A percentile compares a stretch with the other conserved stretches of the same genome.
These are phyloP conservation scores for Drymodes brunneopygia DNA, from an alignment of 2,113 vertebrate species.

Conservation along the genomic window DNA sequence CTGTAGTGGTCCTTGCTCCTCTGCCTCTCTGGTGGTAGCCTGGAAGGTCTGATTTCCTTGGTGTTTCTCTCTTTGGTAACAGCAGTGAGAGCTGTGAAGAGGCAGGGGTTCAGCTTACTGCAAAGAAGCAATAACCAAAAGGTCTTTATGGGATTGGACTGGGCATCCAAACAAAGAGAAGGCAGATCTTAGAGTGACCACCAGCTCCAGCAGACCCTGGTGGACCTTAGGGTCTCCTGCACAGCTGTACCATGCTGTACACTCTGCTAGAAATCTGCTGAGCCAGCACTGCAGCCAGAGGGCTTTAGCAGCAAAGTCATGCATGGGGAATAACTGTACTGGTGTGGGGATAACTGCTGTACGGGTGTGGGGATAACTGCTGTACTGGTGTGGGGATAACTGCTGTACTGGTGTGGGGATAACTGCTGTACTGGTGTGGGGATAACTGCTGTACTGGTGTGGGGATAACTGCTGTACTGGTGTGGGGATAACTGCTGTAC, in stretches of 20 bases:
- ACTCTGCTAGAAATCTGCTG: neutral
- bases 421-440: neutral
- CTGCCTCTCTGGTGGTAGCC: neutral
- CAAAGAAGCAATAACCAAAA: neutral
- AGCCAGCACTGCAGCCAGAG: neutral
- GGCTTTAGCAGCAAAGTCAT: neutral
- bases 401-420: neutral
- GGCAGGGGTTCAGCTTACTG: neutral
- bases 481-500: neutral
- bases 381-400: neutral
- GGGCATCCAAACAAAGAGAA: neutral
- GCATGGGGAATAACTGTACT: neutral
- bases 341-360: neutral
- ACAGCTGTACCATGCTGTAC: neutral
- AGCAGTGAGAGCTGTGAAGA: neutral
- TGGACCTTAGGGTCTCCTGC: neutral
- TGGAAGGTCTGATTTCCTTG: neutral
- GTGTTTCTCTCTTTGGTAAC: neutral
- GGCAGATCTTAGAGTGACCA: neutral
- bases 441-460: neutral
- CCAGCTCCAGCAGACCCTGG: neutral
- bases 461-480: neutral
- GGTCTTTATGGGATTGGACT: neutral
- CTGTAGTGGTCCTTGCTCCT: neutral
- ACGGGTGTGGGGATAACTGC: neutral